Evolutionary conservation across 2,888 invertebrate genomes (phyloP), one percentile per base, ranked within the genome.

Genomic region (Antitype chi): DNA sequence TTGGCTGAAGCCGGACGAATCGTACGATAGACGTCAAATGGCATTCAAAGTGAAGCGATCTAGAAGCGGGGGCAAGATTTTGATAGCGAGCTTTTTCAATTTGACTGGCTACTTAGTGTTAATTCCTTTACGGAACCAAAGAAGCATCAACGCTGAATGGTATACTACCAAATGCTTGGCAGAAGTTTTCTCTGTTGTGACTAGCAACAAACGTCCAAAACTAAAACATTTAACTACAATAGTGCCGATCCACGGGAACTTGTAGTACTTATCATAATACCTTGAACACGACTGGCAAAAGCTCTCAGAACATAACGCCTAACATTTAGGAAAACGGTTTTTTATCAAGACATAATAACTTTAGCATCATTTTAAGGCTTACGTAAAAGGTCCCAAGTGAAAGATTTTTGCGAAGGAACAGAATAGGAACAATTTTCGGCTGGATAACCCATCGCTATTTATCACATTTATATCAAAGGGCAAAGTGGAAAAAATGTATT

Each of bases 391-490:
- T 80, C 86, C 78, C 71, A 67, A 64, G 77, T 64, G 74, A 79
- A 71, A 77, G 57, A 77, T 78, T 77, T 80, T 76, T 52, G 68
- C 55, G 38, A 76, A 76, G 53, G 43, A 80, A 76, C 80, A 60
- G 81, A 80, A 80, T 60, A 70, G 70, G 60, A 70, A 69, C 76
- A 76, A 74, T 78, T 80, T 79, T 72, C 63, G 60, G 52, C n/a
- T 64, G 72, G 70, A 76, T 71, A 80, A 62, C 59, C 79, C 75
- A 66, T 32, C 53, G 75, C 70, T 86, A 82, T 87, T 82, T 85
- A 87, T 87, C 59, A 85, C 85, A 82, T 87, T 85, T 74, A 78
- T 74, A 79, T 62, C 57, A 74, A 78, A 47, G 57, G 60, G 38
- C 55, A 57, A 68, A 68, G 53, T 53, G 71, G 47, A 72, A 77